Evolutionary conservation across 2,888 invertebrate genomes (phyloP).

Genomic region (Drosophila stalkeri): DNA sequence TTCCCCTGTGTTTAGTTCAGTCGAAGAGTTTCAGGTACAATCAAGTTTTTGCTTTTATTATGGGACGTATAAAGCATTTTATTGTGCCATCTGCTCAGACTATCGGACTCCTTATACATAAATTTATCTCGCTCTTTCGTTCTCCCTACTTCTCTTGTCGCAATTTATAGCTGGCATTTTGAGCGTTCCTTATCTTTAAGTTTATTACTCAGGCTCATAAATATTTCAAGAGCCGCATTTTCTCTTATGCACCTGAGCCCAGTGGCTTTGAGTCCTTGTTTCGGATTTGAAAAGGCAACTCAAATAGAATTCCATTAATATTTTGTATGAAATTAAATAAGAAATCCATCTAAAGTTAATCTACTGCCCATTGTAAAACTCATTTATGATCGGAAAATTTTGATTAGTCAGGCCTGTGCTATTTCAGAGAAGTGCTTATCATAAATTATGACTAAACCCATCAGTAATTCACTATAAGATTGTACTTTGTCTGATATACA

Average conservation of each 20-base stretch:
- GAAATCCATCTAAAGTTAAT: not conserved
- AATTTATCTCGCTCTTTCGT: slow-evolving; percentile 14
- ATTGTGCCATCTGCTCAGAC: slow-evolving; percentile 59
- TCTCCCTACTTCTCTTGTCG: slow-evolving; percentile 14
- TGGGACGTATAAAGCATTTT: slow-evolving; percentile 67
- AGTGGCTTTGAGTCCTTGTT: slow-evolving; percentile 1
- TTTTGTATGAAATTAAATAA: slow-evolving; percentile 15
- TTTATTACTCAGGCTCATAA: slow-evolving; percentile 66
- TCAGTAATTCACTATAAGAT: slow-evolving; percentile 19
- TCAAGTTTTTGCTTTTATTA: slow-evolving; percentile 75
- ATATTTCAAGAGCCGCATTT: slow-evolving; percentile 63
- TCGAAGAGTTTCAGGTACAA: slow-evolving; percentile 59
- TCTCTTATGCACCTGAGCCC: slow-evolving; percentile 42
- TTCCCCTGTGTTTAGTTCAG: slow-evolving; percentile 35
- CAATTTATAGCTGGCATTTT: slow-evolving; percentile 70
- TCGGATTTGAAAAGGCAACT: slow-evolving; percentile 2
- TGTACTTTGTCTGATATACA: not conserved
- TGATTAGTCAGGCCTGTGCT: slow-evolving; percentile 4
- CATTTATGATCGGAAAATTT: not conserved
- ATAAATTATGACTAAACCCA: slow-evolving; percentile 15
- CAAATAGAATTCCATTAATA: slow-evolving; percentile 18
- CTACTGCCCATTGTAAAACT: slow-evolving; percentile 2
- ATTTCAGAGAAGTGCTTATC: slow-evolving; percentile 7
- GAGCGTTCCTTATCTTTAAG: slow-evolving; percentile 61
- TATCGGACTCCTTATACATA: slow-evolving; percentile 32